Evolutionary conservation across 2,888 invertebrate species (phyloP), one percentile per base, ranked within the genome.

Genomic region (Argyresthia goedartella): DNA sequence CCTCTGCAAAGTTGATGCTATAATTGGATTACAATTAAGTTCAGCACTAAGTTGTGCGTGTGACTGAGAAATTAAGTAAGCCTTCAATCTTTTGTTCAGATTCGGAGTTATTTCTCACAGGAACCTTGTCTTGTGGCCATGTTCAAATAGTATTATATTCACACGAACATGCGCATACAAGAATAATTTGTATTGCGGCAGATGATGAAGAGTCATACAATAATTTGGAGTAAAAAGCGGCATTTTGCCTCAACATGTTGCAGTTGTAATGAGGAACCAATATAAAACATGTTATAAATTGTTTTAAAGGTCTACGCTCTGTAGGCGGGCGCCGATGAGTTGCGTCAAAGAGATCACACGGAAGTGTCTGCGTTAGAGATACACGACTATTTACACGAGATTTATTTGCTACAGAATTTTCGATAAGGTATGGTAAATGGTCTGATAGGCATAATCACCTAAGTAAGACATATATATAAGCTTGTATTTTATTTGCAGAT

Each of bases 61-160:
- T 71, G 79, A 76, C 74, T 81, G 74, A 73, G 77, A 81, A 77
- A 79, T 81, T 76, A 76, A 76, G 74, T 73, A 77, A 81, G 72
- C 73, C 73, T 77, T 74, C 73, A 76, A 75, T 73, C 75, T 81
- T 81, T 81, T 80, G 80, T 82, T 77, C 64, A 69, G 69, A 66
- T 68, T 73, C 74, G 72, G 67, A 73, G 76, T 79, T 71, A 73
- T 65, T 76, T 74, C 73, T 73, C 71, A 68, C 64, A 71, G 71
- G 71, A 80, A 78, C 81, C 82, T 85, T 82, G 84, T 66, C 25
- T 25, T 65, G 69, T 69, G 67, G 67, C 74, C 64, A 66, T 64
- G 70, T 67, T 76, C 73, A 78, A 25, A 76, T 74, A 76, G 71
- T 65, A 65, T 65, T 63, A 67, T 70, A 74, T 80, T 81, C 79